Evolutionary conservation across 2,888 invertebrate species (phyloP).

Genomic region (Conus canariensis): DNA sequence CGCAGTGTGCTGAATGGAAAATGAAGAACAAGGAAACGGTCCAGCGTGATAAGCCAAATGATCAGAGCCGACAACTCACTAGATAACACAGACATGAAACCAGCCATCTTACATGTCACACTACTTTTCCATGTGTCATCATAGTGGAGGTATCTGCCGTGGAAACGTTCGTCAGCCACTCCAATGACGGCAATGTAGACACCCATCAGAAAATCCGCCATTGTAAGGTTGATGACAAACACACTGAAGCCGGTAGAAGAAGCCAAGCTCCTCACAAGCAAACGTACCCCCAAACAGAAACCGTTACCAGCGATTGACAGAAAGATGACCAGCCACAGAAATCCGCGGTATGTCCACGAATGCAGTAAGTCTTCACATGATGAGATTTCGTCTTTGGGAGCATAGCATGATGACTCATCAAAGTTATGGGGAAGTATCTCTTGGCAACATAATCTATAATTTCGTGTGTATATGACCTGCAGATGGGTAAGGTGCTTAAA

Average conservation of each 20-base stretch:
- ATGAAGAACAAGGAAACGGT: slow-evolving; percentile 75
- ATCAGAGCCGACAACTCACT: slow-evolving; percentile 83
- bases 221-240: slow-evolving; percentile 40
- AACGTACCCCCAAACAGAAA: background rate
- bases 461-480: background rate
- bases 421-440: background rate
- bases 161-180: slow-evolving; percentile 58
- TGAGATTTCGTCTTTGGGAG: background rate
- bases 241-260: slow-evolving; percentile 30
- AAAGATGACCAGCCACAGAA: background rate
- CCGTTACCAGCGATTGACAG: slow-evolving; percentile 3
- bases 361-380: background rate
- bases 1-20: no score
- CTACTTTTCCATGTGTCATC: slow-evolving; percentile 57
- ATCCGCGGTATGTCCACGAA: background rate
- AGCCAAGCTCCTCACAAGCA: background rate
- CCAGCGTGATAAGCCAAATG: slow-evolving; percentile 83
- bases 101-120: slow-evolving; percentile 57
- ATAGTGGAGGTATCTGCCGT: slow-evolving; percentile 58
- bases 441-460: background rate
- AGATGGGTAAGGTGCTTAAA: background rate
- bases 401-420: background rate
- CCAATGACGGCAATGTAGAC: slow-evolving; percentile 57
- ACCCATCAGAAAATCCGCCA: slow-evolving; percentile 58
- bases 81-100: slow-evolving; percentile 74